Percentiles rank a stretch among this genome's conserved stretches.
Evolutionary conservation across 2,888 invertebrate genomes (phyloP).

Genomic region (Cremastobaeus sp.): DNA sequence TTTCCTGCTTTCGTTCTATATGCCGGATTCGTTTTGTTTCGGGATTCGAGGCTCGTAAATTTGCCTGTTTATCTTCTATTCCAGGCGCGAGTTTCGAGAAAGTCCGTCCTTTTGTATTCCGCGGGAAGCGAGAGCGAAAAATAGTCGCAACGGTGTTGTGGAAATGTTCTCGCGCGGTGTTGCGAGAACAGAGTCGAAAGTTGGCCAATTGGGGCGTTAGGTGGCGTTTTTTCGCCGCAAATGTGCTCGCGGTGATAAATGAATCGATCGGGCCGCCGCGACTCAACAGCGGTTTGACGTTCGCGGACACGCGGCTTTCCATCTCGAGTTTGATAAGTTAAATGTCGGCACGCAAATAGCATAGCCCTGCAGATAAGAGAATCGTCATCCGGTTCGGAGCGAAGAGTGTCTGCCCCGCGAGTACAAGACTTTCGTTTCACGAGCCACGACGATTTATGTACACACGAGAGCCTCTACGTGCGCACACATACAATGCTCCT

Average conservation of each 20-base stretch:
- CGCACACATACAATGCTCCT: slow-evolving; percentile 1
- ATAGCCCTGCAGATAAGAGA: slow-evolving; percentile 38
- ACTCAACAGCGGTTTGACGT: slow-evolving; percentile 37
- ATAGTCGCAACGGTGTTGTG: too few relatives aligned
- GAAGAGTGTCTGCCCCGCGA: slow-evolving; percentile 59
- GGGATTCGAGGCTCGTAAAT: too few relatives aligned
- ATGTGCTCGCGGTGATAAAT: slow-evolving; percentile 38
- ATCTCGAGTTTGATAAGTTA: slow-evolving; percentile 50
- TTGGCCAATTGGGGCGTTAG: not conserved
- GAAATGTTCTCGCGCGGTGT: too few relatives aligned
- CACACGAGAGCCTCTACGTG: slow-evolving; percentile 20
- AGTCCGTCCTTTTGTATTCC: too few relatives aligned
- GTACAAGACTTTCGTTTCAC: slow-evolving; percentile 61
- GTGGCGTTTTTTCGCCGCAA: not conserved
- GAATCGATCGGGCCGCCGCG: slow-evolving; percentile 37
- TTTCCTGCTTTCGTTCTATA: too few relatives aligned
- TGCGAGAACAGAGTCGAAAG: not conserved
- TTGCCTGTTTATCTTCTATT: slow-evolving; percentile 1
- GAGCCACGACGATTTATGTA: slow-evolving; percentile 42
- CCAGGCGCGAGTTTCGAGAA: too few relatives aligned
- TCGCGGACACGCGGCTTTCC: slow-evolving; percentile 52
- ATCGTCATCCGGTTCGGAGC: slow-evolving; percentile 51
- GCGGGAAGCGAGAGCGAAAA: too few relatives aligned
- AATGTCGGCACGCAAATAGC: slow-evolving; percentile 48
- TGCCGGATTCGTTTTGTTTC: too few relatives aligned